Percentiles rank a stretch among this genome's conserved stretches.
These are phyloP conservation scores for Phataginus tricuspis DNA, from an alignment of 2,797 vertebrate species.

Conservation along the genomic window DNA sequence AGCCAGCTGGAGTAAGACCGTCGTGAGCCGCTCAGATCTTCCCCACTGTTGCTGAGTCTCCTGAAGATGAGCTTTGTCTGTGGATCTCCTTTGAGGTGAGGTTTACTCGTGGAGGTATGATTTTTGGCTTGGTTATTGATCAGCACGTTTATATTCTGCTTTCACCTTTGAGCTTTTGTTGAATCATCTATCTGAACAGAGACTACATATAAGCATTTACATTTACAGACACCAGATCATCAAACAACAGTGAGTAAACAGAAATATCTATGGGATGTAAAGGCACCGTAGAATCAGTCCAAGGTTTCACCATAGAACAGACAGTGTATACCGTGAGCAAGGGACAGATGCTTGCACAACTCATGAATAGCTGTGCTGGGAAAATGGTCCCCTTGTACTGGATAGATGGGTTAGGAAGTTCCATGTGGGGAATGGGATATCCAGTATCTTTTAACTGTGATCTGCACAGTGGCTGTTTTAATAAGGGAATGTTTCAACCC, in stretches of 20 bases:
- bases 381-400: background rate
- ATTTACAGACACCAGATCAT: background rate
- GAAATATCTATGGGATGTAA: background rate
- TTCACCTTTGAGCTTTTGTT: background rate
- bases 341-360: background rate
- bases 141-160: background rate
- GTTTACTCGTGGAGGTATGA: background rate
- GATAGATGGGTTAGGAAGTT: background rate
- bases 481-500: background rate
- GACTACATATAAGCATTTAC: background rate
- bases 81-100: background rate
- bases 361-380: background rate
- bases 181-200: background rate
- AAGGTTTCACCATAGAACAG: background rate
- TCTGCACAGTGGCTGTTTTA: background rate
- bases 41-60: background rate
- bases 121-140: background rate
- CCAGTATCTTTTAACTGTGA: background rate
- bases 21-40: background rate
- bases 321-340: background rate
- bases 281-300: background rate
- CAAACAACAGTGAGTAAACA: background rate
- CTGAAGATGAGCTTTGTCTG: background rate
- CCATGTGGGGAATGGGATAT: background rate
- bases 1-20: background rate